These are phyloP conservation scores for Papilio protenor DNA, from an alignment of 2,888 invertebrate genomes.

Conservation along the genomic window DNA sequence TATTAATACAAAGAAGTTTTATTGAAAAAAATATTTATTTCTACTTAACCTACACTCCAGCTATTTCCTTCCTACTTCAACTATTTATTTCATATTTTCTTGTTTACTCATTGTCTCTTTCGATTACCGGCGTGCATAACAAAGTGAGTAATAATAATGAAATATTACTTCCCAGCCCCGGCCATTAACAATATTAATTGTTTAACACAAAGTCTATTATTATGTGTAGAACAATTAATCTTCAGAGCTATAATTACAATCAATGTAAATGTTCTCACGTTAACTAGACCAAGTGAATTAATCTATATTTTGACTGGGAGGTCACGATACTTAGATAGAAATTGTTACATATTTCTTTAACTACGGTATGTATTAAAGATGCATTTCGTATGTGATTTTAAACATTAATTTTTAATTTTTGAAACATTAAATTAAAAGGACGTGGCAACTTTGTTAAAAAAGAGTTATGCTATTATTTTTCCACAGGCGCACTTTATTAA, in stretches of 20 bases:
- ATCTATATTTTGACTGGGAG: slow-evolving; percentile 71
- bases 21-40: neutral
- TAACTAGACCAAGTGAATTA: slow-evolving; percentile 66
- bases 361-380: slow-evolving; percentile 32
- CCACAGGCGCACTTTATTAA: neutral
- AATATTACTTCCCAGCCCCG: slow-evolving; percentile 34
- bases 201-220: slow-evolving; percentile 47
- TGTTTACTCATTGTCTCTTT: neutral
- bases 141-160: slow-evolving; percentile 19
- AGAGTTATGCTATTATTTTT: neutral
- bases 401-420: too few relatives aligned
- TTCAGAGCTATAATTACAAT: slow-evolving; percentile 59
- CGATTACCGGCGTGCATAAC: neutral
- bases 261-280: slow-evolving; percentile 69
- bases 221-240: slow-evolving; percentile 56
- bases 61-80: neutral
- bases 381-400: too few relatives aligned
- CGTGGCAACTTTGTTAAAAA: neutral
- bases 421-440: neutral
- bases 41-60: too few relatives aligned
- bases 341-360: slow-evolving; percentile 42
- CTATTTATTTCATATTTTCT: neutral
- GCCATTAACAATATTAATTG: slow-evolving; percentile 43
- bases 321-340: slow-evolving; percentile 49
- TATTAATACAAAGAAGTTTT: neutral